Base-by-base conservation (phyloP, 1,140 invertebrate genomes). In the Dryas iulia region DNA sequence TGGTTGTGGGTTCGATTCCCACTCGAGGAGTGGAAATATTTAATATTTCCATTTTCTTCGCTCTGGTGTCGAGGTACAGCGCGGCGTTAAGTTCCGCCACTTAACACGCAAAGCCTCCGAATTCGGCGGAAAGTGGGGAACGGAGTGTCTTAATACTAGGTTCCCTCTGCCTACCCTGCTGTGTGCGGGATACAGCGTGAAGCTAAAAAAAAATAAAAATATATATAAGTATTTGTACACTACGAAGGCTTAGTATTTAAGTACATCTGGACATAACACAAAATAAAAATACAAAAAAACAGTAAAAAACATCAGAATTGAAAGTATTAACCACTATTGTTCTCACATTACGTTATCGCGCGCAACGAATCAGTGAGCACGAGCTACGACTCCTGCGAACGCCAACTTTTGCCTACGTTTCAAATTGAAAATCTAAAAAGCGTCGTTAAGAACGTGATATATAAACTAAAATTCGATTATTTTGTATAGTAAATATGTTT, bases 311-410 rank as follows among this genome's bases (percentile, higher is more conserved):
- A 8, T 1, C n/a, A 10, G 58, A 59, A 35, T 59, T 24, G 58
- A 24, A 33, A 59, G 58, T 35, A 18, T 47, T 47, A 61, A 47
- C 23, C 18, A 61, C 59, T 61, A 61, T 61, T 61, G 59, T 26
- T 23, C 57, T n/a, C 25, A 61, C 60, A 63, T 63, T 63, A 54
- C 28, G 25, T 63, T 63, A 63, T 63, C 60, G 39, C 52, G 7
- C n/a, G 4, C 47, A 31, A 63, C 60, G 47, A 54, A 63, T 63
- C 60, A 63, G n/a, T 54, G 60, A 25, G 47, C 60, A 52, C 39
- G 33, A 63, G 60, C 53, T 31, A 54, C 47, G 47, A 28, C 47
- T n/a, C 39, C 53, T 54, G 23, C 28, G 12, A 30, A 33, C 58
- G 23, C 28, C 21, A 30, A 33, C 58, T 58, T 58, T 47, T 14